phyloP scores from a whole-genome alignment of 2,797 vertebrate species.

The Semotilus atromaculatus region DNA sequence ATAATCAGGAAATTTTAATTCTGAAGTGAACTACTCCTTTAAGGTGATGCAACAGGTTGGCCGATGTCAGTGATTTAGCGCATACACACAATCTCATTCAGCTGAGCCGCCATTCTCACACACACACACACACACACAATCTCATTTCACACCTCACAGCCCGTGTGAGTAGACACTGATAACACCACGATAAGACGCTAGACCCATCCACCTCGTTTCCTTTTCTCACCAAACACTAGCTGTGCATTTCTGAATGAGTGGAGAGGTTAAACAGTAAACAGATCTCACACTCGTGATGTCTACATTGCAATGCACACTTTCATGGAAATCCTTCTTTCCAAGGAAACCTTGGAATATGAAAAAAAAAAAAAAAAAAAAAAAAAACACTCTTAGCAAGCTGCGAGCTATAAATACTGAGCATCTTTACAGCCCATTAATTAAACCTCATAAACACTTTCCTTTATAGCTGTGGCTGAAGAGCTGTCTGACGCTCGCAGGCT shows the following conservation, averaged over 20 bases:
- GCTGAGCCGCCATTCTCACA: conserved; percentile 57
- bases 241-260: conserved; percentile 46
- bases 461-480: conserved; percentile 59
- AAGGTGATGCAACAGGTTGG: conserved; percentile 32
- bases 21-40: not conserved
- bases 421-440: conserved; percentile 76
- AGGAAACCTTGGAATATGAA: conserved; percentile 28
- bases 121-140: conserved; percentile 1
- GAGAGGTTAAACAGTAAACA: conserved; percentile 43
- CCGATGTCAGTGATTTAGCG: conserved; percentile 58
- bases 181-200: conserved; percentile 48
- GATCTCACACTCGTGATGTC: not conserved
- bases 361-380: conserved; percentile 29
- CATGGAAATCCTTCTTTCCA: conserved; percentile 20
- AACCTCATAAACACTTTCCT: conserved; percentile 72
- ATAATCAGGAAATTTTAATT: too few species aligned
- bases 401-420: conserved; percentile 68
- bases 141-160: conserved; percentile 37
- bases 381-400: conserved; percentile 60
- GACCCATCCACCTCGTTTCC: conserved; percentile 45
- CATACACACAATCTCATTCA: conserved; percentile 18
- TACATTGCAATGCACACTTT: not conserved
- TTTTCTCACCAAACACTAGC: conserved; percentile 39
- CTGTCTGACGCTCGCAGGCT: conserved; percentile 40
- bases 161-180: conserved; percentile 43